These are phyloP conservation scores for Morpho helenor DNA, from an alignment of 2,888 invertebrate species.

Conservation along the genomic window DNA sequence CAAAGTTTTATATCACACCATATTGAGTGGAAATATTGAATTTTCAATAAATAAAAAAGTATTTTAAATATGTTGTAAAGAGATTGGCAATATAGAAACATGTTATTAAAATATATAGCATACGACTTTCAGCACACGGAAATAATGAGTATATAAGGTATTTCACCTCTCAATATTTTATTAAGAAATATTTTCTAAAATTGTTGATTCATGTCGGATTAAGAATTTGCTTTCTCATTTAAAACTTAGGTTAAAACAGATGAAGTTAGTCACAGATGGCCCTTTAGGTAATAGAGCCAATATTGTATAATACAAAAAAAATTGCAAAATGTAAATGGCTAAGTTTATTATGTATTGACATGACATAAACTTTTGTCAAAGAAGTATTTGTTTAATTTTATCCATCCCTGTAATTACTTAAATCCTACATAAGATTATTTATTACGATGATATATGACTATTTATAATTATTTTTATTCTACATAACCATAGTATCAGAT, in stretches of 20 bases:
- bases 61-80: conserved; percentile 35
- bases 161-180: conserved; percentile 38
- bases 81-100: conserved; percentile 36
- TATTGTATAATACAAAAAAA: conserved; percentile 69
- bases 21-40: conserved; percentile 34
- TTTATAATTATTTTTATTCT: too few relatives aligned
- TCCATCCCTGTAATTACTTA: not conserved
- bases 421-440: too few relatives aligned
- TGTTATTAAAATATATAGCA: conserved; percentile 39
- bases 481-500: too few relatives aligned
- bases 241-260: conserved; percentile 52
- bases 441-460: too few relatives aligned
- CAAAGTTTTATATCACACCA: conserved; percentile 43
- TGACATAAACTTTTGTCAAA: conserved; percentile 66
- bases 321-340: conserved; percentile 68
- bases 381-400: conserved; percentile 49
- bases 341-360: conserved; percentile 52
- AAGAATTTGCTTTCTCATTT: conserved; percentile 57
- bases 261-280: conserved; percentile 65
- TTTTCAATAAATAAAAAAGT: conserved; percentile 37
- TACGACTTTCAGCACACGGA: conserved; percentile 12
- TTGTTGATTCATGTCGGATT: conserved; percentile 56
- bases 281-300: conserved; percentile 60
- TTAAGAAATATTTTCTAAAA: conserved; percentile 60
- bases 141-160: too few relatives aligned